Base-by-base conservation (phyloP, 2,888 invertebrate genomes). In the Hirtodrosophila confusa region DNA sequence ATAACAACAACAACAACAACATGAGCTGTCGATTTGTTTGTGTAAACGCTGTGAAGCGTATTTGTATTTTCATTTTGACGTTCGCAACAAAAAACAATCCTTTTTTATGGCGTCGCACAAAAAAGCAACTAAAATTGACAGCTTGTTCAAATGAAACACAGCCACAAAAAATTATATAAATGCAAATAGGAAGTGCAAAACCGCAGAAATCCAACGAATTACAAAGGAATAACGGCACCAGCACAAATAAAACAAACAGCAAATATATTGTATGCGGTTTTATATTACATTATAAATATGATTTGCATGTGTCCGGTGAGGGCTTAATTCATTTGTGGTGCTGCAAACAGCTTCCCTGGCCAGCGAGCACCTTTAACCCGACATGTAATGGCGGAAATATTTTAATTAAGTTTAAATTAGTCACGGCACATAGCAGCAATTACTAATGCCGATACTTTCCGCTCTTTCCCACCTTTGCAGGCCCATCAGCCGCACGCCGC, bases 401-500 rank as follows among this genome's bases (percentile, higher is more conserved):
- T 88, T 89, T 87, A 87, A 89, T 89, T 89, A 88, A 88, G 66
- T 78, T 87, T 73, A 78, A 79, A 88, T 89, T 90, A 78, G 88
- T 69, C 66, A 82, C 69, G 86, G 78, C 73, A 68, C 77, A 71
- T 57, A 60, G 31, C 41, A 49, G 71, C 79, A 85, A 76, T 80
- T 51, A 68, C 69, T 63, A 71, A 66, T 51, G 45, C 36, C 57
- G 36, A 65, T 49, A 44, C 56, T 64, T 55, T 23, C 45, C 36
- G 39, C 24, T 57, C 31, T 41, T 27, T 43, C 12, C 55, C 44
- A 27, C 3, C 12, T 57, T 86, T 88, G 27, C 84, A 90, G 90
- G 76, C 90, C 90, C 78, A 90, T 90, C 80, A 91, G 90, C 73
- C 90, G 90, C 51, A 90, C 90, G 53, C 90, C 90, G 55, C 80